Conservation (phyloP, 2,888 invertebrate species). For the Meloe dianella region DNA sequence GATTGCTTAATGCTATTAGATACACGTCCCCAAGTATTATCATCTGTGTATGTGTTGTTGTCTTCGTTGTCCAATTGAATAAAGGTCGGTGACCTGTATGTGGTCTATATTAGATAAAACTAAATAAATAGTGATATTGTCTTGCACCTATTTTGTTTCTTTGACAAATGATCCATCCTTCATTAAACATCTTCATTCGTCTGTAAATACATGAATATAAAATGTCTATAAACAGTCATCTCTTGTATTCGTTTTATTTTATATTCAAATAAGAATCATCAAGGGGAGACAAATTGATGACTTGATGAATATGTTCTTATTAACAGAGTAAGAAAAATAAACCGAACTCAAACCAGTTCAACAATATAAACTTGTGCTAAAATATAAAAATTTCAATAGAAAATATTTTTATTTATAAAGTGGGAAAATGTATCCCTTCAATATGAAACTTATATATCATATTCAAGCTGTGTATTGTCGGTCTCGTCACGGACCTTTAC, state of each 20-base stretch:
- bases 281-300: slow-evolving; percentile 24
- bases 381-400: slow-evolving; percentile 14
- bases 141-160: slow-evolving; percentile 46
- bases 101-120: slow-evolving; percentile 16
- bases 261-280: slow-evolving; percentile 39
- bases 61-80: slow-evolving; percentile 24
- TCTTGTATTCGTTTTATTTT: slow-evolving; percentile 42
- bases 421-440: slow-evolving; percentile 2
- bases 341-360: slow-evolving; percentile 5
- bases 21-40: slow-evolving; percentile 27
- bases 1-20: slow-evolving; percentile 33
- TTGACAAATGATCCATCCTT: slow-evolving; percentile 51
- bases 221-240: slow-evolving; percentile 41
- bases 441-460: slow-evolving; percentile 33
- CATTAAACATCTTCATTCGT: slow-evolving; percentile 50
- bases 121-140: slow-evolving; percentile 34
- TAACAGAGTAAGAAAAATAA: not conserved
- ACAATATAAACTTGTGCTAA: slow-evolving; percentile 5
- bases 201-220: slow-evolving; percentile 47
- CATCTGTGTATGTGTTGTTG: slow-evolving; percentile 19
- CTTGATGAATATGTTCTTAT: slow-evolving; percentile 23
- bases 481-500: slow-evolving; percentile 46
- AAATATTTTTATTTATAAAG: slow-evolving; percentile 13
- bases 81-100: slow-evolving; percentile 9
- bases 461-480: slow-evolving; percentile 42